Conservation (phyloP, 2,113 vertebrate species). For the Pterocles orientalis region DNA sequence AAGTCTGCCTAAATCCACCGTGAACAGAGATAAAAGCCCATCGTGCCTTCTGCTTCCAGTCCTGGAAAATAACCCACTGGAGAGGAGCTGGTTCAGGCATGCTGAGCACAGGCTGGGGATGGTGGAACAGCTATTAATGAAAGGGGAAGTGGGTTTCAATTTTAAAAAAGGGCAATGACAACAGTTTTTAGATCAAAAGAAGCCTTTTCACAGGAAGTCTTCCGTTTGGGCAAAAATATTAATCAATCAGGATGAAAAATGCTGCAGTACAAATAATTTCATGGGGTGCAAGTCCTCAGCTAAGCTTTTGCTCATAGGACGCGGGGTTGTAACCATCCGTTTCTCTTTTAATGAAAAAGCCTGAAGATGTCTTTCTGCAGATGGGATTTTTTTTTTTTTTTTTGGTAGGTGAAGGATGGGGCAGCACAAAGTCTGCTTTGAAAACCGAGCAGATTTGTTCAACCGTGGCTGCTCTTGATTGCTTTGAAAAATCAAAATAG, state of each 20-base stretch:
- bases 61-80: background rate
- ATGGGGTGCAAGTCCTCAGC: background rate
- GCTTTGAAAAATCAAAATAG: background rate
- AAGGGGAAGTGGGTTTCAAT: background rate
- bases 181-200: slow-evolving; percentile 14
- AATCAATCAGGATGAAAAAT: background rate
- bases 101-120: background rate
- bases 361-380: background rate
- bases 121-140: background rate
- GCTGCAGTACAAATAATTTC: background rate
- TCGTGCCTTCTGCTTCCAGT: background rate
- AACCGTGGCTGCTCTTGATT: fast-evolving
- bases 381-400: background rate
- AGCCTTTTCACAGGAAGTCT: background rate
- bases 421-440: background rate
- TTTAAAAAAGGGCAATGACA: background rate
- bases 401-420: background rate
- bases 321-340: background rate
- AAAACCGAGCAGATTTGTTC: background rate
- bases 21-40: background rate
- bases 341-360: background rate
- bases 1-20: background rate
- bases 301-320: background rate
- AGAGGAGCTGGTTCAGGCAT: background rate
- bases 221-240: background rate